Evolutionary conservation across 2,888 invertebrate species (phyloP), one percentile per base, ranked within the genome.

Genomic region (Oxytorus armatus): DNA sequence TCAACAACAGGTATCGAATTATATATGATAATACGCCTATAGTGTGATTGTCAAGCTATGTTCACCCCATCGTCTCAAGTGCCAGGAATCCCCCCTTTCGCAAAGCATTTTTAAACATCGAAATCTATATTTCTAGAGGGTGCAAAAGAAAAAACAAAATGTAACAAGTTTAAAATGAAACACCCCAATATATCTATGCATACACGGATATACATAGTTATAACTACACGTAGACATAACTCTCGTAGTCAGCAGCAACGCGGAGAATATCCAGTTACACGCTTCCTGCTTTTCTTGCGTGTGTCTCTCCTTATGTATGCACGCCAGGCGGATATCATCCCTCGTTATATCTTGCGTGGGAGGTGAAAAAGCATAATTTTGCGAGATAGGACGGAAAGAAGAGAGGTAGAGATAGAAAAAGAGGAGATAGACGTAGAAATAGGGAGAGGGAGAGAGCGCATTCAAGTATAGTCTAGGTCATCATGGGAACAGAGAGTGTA

Each of bases 261-360:
- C 49, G 66, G 57, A 29, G 14, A 49, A 57, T 75, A 75, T 75
- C 66, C 57, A 23, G 68, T 84, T 81, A 83, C 84, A 79, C 74
- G 83, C 75, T 82, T 77, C 70, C 55, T 66, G 72, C 53, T 74
- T 69, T 33, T 65, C 68, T 73, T 61, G 36, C 14, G 29, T 39
- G 49, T 68, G 49, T 73, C 65, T 39, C 81, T 73, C 66, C 29
- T 69, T 75, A 59, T 57, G 66, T 72, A 66, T 42, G 82, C 84
- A 83, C 78, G 69, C 80, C 82, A 73, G 80, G 83, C 84, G 84
- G 78, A 70, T 73, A 77, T 76, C 78, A 69, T 76, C 73, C 72
- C 55, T 82, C 73, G 75, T 79, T 79, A n/a, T n/a, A 78, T 82
- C 68, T 39, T 61, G 61, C 72, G 44, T 18, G 33, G 78, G 66